Evolutionary conservation across 2,888 invertebrate species (phyloP).

Genomic region (Quadriops clusia): DNA sequence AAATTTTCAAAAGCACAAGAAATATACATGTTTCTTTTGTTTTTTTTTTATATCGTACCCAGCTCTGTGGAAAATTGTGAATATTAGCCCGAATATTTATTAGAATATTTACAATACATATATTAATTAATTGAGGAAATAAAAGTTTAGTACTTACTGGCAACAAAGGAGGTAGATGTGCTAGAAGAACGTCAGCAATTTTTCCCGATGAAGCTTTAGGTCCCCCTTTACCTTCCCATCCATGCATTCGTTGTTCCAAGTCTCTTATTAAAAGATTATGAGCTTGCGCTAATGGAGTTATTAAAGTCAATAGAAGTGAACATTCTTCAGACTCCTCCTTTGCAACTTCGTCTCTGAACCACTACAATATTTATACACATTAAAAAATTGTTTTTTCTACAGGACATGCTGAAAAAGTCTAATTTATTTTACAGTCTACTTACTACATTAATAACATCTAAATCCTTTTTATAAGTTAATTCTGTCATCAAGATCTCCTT

Average conservation of each 20-base stretch:
- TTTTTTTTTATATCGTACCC: too few relatives aligned
- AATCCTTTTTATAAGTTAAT: constrained; percentile 85
- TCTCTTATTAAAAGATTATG: constrained; percentile 71
- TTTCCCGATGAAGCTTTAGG: constrained; percentile 41
- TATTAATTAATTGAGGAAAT: too few relatives aligned
- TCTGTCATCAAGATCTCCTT: constrained; percentile 95
- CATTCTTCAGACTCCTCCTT: constrained; percentile 48
- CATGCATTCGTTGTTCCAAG: constrained; percentile 59
- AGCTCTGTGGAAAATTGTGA: too few relatives aligned
- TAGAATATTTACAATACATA: too few relatives aligned
- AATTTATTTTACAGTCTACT: constrained; percentile 28
- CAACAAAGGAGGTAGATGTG: constrained; percentile 51
- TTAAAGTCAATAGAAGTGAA: constrained; percentile 44
- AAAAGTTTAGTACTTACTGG: too few relatives aligned
- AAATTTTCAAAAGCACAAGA: too few relatives aligned
- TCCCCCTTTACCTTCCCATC: constrained; percentile 57
- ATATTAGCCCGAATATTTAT: too few relatives aligned
- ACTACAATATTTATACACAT: constrained; percentile 40
- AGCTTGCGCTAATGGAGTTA: constrained; percentile 68
- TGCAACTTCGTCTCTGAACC: constrained; percentile 56
- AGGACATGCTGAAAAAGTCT: constrained; percentile 5
- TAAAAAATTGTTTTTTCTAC: constrained; percentile 6
- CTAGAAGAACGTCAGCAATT: constrained; percentile 65
- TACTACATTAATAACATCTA: constrained; percentile 83
- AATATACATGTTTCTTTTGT: too few relatives aligned